A percentile compares a stretch with the other conserved stretches of the same genome.
phyloP scores from a whole-genome alignment of 2,797 vertebrate species.

The Fringilla coelebs region DNA sequence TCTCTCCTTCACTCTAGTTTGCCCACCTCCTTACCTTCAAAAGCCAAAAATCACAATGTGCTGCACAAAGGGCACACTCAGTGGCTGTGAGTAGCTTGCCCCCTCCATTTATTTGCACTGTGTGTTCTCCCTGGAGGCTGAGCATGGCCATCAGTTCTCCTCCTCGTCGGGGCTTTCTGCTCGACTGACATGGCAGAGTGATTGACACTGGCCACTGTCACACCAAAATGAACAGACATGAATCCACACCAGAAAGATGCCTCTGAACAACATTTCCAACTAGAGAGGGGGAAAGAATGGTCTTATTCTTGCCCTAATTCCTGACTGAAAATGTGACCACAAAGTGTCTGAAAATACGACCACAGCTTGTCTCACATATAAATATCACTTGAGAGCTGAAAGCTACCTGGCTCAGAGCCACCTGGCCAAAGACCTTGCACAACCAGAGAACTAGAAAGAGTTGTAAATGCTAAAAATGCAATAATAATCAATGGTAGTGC shows the following conservation, averaged over 20 bases:
- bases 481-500: neutral
- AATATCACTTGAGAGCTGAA: neutral
- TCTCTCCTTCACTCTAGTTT: neutral
- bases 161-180: neutral
- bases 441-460: neutral
- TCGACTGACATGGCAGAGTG: neutral
- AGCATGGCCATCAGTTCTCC: neutral
- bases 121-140: neutral
- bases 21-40: conserved; percentile 5
- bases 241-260: neutral
- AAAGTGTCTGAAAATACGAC: neutral
- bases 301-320: conserved; percentile 4
- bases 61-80: conserved; percentile 38
- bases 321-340: neutral
- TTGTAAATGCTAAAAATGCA: neutral
- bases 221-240: neutral
- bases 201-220: neutral
- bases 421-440: neutral
- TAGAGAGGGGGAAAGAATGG: neutral
- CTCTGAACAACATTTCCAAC: neutral
- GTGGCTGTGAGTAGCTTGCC: neutral
- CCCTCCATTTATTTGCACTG: neutral
- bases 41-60: conserved; percentile 53
- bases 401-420: neutral
- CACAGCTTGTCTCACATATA: neutral